Evolutionary conservation across 1,140 invertebrate species (phyloP).

Genomic region (Ceratina australensis): DNA sequence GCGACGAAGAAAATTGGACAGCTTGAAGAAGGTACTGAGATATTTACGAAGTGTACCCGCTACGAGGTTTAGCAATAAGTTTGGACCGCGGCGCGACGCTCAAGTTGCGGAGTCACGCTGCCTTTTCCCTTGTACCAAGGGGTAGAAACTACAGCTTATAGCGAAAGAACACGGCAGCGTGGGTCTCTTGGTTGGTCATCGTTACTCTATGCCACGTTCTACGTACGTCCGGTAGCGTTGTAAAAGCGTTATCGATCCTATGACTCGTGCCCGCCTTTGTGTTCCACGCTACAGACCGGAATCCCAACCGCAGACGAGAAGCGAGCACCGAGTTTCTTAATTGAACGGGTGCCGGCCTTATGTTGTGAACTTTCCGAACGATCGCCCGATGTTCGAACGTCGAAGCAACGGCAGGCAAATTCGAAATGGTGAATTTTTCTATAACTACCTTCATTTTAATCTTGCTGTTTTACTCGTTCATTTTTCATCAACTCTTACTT

Average conservation of each 20-base stretch:
- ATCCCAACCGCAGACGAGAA: background rate
- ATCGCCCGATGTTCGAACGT: background rate
- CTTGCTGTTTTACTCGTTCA: too few species aligned
- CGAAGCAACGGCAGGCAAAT: background rate
- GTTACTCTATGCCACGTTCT: background rate
- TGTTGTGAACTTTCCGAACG: background rate
- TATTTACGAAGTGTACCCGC: too few species aligned
- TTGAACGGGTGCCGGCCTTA: background rate
- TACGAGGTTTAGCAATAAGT: too few species aligned
- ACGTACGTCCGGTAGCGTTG: conserved; percentile 27
- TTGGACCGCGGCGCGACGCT: too few species aligned
- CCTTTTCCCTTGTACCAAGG: background rate
- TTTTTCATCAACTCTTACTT: too few species aligned
- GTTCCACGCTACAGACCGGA: background rate
- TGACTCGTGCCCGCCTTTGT: conserved; percentile 36
- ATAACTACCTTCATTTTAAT: too few species aligned
- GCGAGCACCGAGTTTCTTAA: conserved; percentile 6
- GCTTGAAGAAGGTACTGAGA: too few species aligned
- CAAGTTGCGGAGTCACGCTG: too few species aligned
- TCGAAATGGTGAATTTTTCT: too few species aligned
- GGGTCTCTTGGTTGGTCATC: conserved; percentile 20
- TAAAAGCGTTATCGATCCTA: conserved; percentile 49
- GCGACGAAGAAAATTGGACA: too few species aligned
- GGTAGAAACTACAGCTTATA: background rate
- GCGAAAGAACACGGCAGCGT: background rate